Evolutionary conservation across 1,140 invertebrate species (phyloP), one percentile per base, ranked within the genome.

Genomic region (Drosophila guanche): DNA sequence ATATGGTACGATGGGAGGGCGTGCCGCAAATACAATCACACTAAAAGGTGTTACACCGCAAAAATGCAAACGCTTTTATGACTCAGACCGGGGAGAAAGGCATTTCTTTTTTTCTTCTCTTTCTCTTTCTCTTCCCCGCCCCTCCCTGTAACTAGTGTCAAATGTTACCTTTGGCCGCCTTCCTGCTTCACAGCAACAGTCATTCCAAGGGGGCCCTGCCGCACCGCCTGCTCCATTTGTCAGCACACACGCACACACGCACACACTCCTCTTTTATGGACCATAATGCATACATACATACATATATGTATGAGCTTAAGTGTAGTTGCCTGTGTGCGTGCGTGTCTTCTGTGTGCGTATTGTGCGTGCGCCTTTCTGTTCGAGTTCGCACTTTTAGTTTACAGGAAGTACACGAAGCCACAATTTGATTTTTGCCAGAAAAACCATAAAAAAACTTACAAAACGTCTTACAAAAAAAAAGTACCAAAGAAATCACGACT

Each of bases 1-100:
- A 23, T 27, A 20, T 14, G 29, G 22, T 7, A 2, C 14, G 37
- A 22, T 29, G 40, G 23, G 48, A 12, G 68, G 63, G 58, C 52
- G 52, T 76, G 71, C 10, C 53, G 55, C 66, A 71, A 75, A 72
- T 61, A 72, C 78, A 80, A 80, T 80, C 77, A 80, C 58, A 80
- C 77, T 80, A 80, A 80, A 80, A 80, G 77, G 78, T 80, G 78
- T 80, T 67, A 72, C 66, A 71, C 76, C 70, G 76, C 77, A 80
- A 76, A 37, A 69, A 67, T 71, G 60, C 57, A 71, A 60, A 69
- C 63, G 50, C 71, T 76, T 80, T 80, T 80, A 80, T 80, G 72
- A 72, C 67, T 53, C 53, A 57, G 45, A 42, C 23, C 23, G 60
- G 51, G 71, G 51, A 45, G 42, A 25, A 33, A 63, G 57, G 52